Conservation (phyloP, 2,797 vertebrate genomes). For the Lemur catta region DNA sequence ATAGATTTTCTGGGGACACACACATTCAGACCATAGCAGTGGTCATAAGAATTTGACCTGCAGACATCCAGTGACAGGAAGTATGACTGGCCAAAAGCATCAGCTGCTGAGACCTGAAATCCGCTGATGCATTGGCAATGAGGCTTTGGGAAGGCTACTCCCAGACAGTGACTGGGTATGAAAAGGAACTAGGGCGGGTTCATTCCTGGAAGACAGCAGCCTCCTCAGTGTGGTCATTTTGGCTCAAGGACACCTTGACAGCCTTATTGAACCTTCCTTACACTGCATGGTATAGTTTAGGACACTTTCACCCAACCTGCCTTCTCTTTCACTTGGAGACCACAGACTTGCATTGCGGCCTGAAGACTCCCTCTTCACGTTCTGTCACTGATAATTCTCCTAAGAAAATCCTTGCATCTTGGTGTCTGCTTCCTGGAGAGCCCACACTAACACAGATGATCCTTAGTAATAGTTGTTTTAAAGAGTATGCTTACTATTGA, state of each 20-base stretch:
- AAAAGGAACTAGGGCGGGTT: neutral
- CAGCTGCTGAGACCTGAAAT: neutral
- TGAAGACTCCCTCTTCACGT: neutral
- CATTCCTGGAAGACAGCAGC: neutral
- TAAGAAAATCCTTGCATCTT: neutral
- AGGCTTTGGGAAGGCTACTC: neutral
- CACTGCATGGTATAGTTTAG: too few species aligned
- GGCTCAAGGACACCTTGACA: neutral
- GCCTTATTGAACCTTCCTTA: neutral
- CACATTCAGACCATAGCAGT: neutral
- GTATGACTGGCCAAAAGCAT: neutral
- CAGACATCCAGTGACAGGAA: neutral
- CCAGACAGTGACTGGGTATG: neutral
- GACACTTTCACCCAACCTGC: neutral
- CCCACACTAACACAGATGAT: neutral
- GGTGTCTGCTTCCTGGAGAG: conserved; percentile 1
- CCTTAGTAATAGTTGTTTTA: neutral
- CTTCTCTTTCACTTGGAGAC: neutral
- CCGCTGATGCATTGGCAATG: neutral
- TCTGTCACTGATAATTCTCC: neutral
- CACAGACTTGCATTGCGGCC: neutral
- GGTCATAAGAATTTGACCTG: neutral
- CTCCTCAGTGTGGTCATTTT: neutral
- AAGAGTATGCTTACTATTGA: neutral
- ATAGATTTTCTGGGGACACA: neutral